These are phyloP conservation scores for Myodes glareolus DNA, from an alignment of 2,113 vertebrate species.

Conservation along the genomic window DNA sequence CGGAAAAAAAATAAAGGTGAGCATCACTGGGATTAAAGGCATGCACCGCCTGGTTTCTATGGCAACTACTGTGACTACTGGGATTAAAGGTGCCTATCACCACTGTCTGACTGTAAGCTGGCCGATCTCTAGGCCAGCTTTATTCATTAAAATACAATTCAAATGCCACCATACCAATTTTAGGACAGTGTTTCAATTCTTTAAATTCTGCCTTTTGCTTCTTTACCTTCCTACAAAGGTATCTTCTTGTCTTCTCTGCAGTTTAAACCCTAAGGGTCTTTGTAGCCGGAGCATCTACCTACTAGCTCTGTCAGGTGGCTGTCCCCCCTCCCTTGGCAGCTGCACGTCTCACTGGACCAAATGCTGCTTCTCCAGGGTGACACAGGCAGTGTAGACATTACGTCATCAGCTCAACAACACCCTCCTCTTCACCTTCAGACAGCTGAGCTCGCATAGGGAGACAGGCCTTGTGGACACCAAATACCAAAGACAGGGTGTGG, in stretches of 20 bases:
- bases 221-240: not conserved
- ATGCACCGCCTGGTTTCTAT: too few relatives aligned
- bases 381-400: constrained; percentile 58
- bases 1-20: too few relatives aligned
- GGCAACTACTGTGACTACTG: too few relatives aligned
- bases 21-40: too few relatives aligned
- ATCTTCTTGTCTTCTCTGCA: not conserved
- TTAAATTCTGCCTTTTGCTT: not conserved
- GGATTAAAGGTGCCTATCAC: too few relatives aligned
- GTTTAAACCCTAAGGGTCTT: not conserved
- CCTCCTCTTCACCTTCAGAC: constrained; percentile 54
- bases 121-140: too few relatives aligned
- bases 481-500: not conserved
- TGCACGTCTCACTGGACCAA: not conserved
- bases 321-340: not conserved
- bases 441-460: not conserved
- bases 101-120: too few relatives aligned
- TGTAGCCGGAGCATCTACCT: not conserved
- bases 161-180: not conserved
- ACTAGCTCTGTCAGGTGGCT: not conserved
- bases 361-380: not conserved
- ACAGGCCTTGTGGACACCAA: not conserved
- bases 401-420: constrained; percentile 53
- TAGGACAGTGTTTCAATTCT: not conserved
- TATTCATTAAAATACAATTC: too few relatives aligned